Conservation (phyloP, 2,797 vertebrate species). For the Typhlichthys subterraneus region DNA sequence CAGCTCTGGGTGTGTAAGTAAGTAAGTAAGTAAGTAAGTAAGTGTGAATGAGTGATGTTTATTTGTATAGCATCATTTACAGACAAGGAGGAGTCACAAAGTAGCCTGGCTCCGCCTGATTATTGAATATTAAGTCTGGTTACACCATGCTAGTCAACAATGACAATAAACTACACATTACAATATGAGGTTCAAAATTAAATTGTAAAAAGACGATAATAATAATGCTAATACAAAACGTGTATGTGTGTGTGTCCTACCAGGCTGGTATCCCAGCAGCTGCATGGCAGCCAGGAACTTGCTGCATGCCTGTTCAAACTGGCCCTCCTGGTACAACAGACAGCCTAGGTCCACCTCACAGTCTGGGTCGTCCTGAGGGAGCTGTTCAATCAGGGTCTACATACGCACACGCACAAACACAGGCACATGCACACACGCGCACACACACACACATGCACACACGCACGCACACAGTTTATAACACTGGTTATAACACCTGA, state of each 20-base stretch:
- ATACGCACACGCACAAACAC: slow-evolving; percentile 2
- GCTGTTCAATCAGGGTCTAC: slow-evolving; percentile 88
- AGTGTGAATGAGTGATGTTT: too few species aligned
- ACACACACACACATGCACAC: not conserved
- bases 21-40: too few species aligned
- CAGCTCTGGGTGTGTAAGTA: too few species aligned
- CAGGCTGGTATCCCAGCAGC: slow-evolving; percentile 86
- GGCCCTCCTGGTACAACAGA: slow-evolving; percentile 88
- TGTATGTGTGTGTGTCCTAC: slow-evolving; percentile 49
- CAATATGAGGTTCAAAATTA: too few species aligned
- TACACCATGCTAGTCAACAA: too few species aligned
- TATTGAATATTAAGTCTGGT: too few species aligned
- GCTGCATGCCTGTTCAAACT: slow-evolving; percentile 87
- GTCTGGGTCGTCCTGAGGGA: slow-evolving; percentile 83
- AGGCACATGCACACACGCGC: slow-evolving; percentile 1
- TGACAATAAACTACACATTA: too few species aligned
- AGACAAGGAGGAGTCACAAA: too few species aligned
- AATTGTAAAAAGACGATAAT: not conserved
- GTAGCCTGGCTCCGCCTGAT: too few species aligned
- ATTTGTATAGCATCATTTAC: too few species aligned
- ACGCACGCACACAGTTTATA: too few species aligned
- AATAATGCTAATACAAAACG: not conserved
- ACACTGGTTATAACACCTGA: too few species aligned
- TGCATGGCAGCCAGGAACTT: slow-evolving; percentile 89
- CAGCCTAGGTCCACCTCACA: slow-evolving; percentile 89